phyloP scores from a whole-genome alignment of 2,113 vertebrate species.

The Mesitornis unicolor region DNA sequence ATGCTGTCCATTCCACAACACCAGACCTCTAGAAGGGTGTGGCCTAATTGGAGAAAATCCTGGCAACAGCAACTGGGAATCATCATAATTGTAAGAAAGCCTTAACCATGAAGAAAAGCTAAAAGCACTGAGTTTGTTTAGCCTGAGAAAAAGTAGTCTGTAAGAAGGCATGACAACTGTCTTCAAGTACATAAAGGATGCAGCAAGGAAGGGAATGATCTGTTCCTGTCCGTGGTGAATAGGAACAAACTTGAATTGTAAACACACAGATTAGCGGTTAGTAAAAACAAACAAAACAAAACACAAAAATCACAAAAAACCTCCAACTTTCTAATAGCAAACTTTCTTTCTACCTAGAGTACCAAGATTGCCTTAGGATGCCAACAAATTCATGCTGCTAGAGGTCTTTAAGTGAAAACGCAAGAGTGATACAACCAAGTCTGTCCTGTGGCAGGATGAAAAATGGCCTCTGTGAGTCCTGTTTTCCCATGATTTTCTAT shows the following conservation, averaged over 20 bases:
- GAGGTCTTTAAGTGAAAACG: background rate
- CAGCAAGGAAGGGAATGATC: background rate
- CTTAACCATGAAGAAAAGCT: background rate
- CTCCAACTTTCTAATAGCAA: background rate
- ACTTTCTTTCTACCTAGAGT: background rate
- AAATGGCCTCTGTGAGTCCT: background rate
- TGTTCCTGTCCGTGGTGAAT: background rate
- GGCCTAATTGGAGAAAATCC: background rate
- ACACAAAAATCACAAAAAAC: too few relatives aligned
- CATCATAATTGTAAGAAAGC: background rate
- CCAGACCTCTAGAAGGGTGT: background rate
- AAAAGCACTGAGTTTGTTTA: background rate
- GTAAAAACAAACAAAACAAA: too few relatives aligned
- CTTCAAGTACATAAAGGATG: background rate
- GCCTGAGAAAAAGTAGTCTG: background rate
- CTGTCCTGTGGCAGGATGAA: background rate
- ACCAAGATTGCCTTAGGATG: background rate
- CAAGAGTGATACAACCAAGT: background rate
- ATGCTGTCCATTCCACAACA: accelerated
- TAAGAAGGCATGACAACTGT: background rate
- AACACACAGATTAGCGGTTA: background rate
- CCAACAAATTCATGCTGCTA: background rate
- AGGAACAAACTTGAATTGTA: background rate
- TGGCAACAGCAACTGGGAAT: background rate
- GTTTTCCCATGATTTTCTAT: background rate